Base-by-base conservation (phyloP, 1,140 invertebrate species). In the Elysia chlorotica region DNA sequence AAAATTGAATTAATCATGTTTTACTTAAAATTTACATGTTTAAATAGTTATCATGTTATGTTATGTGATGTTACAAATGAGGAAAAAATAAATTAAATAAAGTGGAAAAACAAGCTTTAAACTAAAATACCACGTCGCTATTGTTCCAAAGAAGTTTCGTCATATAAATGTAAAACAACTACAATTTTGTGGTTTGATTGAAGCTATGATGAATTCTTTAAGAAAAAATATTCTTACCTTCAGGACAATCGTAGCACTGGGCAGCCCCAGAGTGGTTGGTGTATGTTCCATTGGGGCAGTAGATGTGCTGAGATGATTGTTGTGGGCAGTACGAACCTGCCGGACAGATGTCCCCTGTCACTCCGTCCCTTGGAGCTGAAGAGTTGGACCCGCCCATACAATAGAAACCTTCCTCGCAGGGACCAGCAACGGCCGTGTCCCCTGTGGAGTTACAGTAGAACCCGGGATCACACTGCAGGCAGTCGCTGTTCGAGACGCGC, bases 271-370 rank as follows among this genome's bases (percentile, higher is more conserved):
- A 81, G 76, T 84, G 80, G 67, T 85, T 85, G 14, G 80, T 83
- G 75, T 82, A 86, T 28, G 85, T 86, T 17, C 82, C 82, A 72
- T 86, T 86, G 17, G 82, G 76, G 76, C 85, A 86, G 76, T 71
- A 79, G 19, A 78, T 68, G 65, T 84, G 82, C 19, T 78, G 74
- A 17, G 78, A 59, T 14, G 84, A 85, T 1, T 82, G 82, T 23
- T 25, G 38, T 10, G 84, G 82, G 56, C 83, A 86, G 74, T 79
- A 82, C n/a, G 82, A 83, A 5, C 83, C 84, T 0, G 73, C 74
- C 35, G 83, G 83, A 65, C 85, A 86, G 35, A 85, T 86, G 73
- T 85, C 74, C 10, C 85, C 85, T 21, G 82, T 86, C 4, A 70
- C 54, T 14, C 81, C 83, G 77, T 86, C 83, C 21, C 62, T 69